Base-by-base conservation (phyloP, 2,113 vertebrate species). In the Nibea albiflora region DNA sequence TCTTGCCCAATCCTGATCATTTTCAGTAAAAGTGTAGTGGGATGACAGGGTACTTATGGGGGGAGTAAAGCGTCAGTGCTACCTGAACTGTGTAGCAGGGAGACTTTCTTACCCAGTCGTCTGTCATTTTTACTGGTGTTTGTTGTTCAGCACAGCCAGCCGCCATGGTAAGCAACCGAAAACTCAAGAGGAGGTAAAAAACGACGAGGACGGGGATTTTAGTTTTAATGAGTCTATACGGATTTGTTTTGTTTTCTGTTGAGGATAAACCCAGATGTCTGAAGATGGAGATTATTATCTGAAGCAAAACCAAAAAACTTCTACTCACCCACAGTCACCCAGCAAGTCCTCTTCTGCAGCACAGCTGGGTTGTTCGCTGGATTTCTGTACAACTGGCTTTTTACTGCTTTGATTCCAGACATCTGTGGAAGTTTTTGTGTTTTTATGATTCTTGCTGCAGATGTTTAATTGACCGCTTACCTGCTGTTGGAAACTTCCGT, bases 1-100 rank as follows among this genome's bases (percentile, higher is more conserved):
- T 74, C 61, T 73, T 76, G 80, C 74, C 95, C 94, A 94, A 95
- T 95, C 93, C 89, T 84, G 69, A 64, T 76, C 78, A 73, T 87
- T 92, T 90, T 86, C 49, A 73, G 66, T 58, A 54, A 90, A 85
- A 82, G 80, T 81, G 72, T 16, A 53, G 10, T 3, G 16, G 80
- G 69, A 80, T 64, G 68, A 84, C 76, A 77, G 85, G 79, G 87
- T 94, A 94, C 85, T 90, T 92, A 94, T 91, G 83, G 67, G 65
- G 24, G 31, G 56, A 52, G 80, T 9, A 22, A n/a, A 52, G 73
- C 47, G 52, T n/a, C 72, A 54, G 76, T 26, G 54, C 42, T 17
- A 78, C 60, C 77, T 78, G 61, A 65, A 61, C 80, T 52, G 74
- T 65, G 71, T 39, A 44, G 47, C 17, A 49, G 56, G 46, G 35